Evolutionary conservation across 2,888 invertebrate species (phyloP).

Genomic region (Campoplex nolae): DNA sequence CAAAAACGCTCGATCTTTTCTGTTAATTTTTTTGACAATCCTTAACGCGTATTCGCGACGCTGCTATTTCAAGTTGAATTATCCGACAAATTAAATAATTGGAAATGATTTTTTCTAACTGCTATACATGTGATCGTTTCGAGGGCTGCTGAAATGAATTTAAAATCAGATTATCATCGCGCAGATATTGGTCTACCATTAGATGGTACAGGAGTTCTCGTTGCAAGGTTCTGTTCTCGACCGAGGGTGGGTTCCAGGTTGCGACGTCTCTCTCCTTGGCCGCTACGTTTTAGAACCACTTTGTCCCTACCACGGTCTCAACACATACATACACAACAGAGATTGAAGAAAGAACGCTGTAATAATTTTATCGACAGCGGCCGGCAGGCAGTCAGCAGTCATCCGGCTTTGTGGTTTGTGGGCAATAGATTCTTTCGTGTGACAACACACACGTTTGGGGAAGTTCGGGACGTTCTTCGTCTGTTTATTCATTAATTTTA

Average conservation of each 20-base stretch:
- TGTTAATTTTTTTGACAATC: neutral
- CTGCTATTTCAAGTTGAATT: neutral
- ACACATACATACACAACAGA: no score
- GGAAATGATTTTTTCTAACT: neutral
- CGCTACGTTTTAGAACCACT: no score
- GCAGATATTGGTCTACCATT: no score
- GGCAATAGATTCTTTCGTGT: neutral
- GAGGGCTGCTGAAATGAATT: neutral
- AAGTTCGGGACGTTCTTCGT: neutral
- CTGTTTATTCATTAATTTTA: neutral
- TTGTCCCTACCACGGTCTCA: no score
- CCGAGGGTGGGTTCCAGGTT: no score
- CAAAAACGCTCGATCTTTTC: neutral
- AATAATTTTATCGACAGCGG: neutral
- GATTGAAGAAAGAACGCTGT: no score
- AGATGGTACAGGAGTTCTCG: no score
- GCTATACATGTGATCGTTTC: neutral
- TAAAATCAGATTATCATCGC: neutral
- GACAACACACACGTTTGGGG: neutral
- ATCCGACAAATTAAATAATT: neutral
- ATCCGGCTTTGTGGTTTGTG: no score
- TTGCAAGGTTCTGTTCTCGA: no score
- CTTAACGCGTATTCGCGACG: neutral
- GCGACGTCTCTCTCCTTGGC: no score
- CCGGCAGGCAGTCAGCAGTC: neutral